These are phyloP conservation scores for Resseliella maxima DNA, from an alignment of 2,888 invertebrate species.

Conservation along the genomic window DNA sequence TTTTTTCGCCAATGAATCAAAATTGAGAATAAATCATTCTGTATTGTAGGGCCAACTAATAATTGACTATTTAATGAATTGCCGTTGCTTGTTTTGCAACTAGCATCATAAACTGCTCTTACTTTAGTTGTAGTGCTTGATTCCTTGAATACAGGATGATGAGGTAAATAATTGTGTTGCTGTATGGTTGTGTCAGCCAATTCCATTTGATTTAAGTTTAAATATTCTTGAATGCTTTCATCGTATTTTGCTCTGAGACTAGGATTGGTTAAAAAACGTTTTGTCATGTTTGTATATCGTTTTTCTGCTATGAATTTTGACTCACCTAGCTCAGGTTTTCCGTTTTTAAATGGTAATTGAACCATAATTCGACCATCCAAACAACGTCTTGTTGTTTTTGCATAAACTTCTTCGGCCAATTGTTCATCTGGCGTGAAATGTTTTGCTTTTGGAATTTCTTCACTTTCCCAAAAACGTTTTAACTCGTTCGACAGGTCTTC, in stretches of 20 bases:
- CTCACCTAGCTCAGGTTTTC: neutral
- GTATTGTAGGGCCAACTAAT: constrained; percentile 61
- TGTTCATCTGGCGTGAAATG: neutral
- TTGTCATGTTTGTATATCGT: neutral
- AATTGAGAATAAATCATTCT: constrained; percentile 60
- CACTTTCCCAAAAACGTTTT: constrained; percentile 47
- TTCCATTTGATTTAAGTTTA: constrained; percentile 42
- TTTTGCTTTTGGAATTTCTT: neutral
- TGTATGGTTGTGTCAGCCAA: neutral
- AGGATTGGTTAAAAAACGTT: neutral
- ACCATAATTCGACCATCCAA: constrained; percentile 49
- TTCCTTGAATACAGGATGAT: constrained; percentile 56
- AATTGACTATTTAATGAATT: constrained; percentile 61
- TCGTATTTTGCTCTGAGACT: neutral
- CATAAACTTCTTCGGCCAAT: neutral
- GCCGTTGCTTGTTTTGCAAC: constrained; percentile 59
- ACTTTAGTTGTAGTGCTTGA: constrained; percentile 58
- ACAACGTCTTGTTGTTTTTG: neutral
- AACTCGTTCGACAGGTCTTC: neutral
- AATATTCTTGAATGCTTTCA: constrained; percentile 14
- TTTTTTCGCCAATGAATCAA: constrained; percentile 58
- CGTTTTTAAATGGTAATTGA: constrained; percentile 30
- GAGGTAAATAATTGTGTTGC: constrained; percentile 53
- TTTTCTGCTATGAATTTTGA: neutral
- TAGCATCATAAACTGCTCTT: constrained; percentile 58